Evolutionary conservation across 2,797 vertebrate genomes (phyloP), one percentile per base, ranked within the genome.

Genomic region (Furcifer pardalis): DNA sequence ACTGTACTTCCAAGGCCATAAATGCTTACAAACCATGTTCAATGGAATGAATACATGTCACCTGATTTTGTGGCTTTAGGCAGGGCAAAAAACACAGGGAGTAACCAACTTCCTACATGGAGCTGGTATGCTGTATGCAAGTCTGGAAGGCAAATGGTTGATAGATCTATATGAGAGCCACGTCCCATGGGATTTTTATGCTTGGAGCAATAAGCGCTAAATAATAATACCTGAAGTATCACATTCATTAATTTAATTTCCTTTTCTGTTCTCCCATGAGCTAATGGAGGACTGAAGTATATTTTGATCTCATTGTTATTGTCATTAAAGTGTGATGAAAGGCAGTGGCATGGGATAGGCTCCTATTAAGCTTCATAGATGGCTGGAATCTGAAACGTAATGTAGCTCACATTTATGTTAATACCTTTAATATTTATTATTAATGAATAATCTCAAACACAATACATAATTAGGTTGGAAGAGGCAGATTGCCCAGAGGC

Each of bases 201-300:
- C 46, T 80, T 21, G 72, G 46, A 80, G 10, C 12, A 80, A 56
- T 80, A 80, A 69, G 52, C 35, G n/a, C 2, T 37, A 65, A 80
- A 69, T 40, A 68, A 69, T 52, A 80, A 49, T 80, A 32, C 32
- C 42, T 79, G 44, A 68, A 52, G n/a, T 37, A 68, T 79, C n/a
- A 35, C 15, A 68, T 68, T 69, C 78, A 69, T 49, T 66, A 66
- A 79, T 79, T 79, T 66, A 66, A 8, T 66, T 79, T 79, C 62
- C 76, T 44, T 77, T 68, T 66, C 9, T 60, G 15, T 37, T 44
- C 30, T 60, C 52, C 52, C 27, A 42, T 72, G 78, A 37, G 30
- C 49, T 81, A 74, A 46, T 49, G 7, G 77, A 66, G 8, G 62
- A 66, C 49, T 46, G 32, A 40, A 46, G 5, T 7, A 10, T 56